Percentiles rank a stretch among this genome's conserved stretches.
These are phyloP conservation scores for Phyllopteryx taeniolatus DNA, from an alignment of 2,113 vertebrate genomes.

Conservation along the genomic window DNA sequence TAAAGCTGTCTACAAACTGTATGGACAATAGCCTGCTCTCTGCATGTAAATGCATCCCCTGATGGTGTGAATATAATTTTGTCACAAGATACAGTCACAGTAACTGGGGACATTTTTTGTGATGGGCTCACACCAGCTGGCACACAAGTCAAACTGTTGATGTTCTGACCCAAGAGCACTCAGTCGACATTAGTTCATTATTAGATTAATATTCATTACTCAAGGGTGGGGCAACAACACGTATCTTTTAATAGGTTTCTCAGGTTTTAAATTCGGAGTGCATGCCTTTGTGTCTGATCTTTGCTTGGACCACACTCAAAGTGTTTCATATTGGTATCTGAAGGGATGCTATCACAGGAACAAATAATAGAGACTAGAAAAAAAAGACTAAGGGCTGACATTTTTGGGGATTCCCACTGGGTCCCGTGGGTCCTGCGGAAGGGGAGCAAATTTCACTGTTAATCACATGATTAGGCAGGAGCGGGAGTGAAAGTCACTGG, in stretches of 20 bases:
- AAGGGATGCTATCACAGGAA: background rate
- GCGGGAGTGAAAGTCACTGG: too few relatives aligned
- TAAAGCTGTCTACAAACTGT: conserved; percentile 36
- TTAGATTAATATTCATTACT: conserved; percentile 3
- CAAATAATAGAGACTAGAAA: background rate
- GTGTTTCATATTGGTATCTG: background rate
- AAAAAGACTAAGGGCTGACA: too few relatives aligned
- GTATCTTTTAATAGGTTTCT: background rate
- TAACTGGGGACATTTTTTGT: background rate
- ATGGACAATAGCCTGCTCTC: conserved; percentile 16
- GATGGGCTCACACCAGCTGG: background rate
- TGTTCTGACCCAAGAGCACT: background rate
- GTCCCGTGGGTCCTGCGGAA: too few relatives aligned
- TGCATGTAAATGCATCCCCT: conserved; percentile 16
- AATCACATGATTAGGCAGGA: too few relatives aligned
- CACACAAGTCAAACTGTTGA: conserved; percentile 1
- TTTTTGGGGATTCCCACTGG: too few relatives aligned
- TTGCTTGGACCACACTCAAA: background rate
- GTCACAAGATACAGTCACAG: background rate
- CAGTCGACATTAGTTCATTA: conserved; percentile 7
- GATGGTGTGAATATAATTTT: conserved; percentile 15
- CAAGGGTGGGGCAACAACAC: conserved; percentile 1
- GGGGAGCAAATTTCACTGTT: too few relatives aligned
- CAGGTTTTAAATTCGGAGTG: background rate
- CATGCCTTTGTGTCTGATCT: background rate